These are phyloP conservation scores for Colletes gigas DNA, from an alignment of 1,140 invertebrate species.

Conservation along the genomic window DNA sequence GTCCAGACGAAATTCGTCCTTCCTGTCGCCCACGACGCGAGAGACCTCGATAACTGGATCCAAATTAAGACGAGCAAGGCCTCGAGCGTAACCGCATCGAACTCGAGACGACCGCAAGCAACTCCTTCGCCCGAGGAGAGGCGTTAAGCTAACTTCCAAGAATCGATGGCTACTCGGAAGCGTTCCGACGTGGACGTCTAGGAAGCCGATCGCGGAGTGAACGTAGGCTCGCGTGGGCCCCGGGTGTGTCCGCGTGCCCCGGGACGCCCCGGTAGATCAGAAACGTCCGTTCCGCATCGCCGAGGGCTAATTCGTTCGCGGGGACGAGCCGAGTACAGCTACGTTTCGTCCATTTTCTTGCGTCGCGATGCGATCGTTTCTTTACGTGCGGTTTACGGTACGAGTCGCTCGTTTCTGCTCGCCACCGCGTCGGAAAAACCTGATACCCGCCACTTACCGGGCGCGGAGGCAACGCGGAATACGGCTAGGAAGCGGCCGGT, in stretches of 20 bases:
- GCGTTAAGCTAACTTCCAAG: slow-evolving; percentile 49
- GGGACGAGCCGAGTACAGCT: slow-evolving; percentile 44
- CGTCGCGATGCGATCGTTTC: neutral
- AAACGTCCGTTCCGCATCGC: slow-evolving; percentile 59
- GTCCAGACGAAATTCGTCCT: too few relatives aligned
- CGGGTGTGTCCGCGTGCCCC: neutral
- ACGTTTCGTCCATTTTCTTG: slow-evolving; percentile 45
- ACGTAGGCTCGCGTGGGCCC: slow-evolving; percentile 38
- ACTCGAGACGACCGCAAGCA: neutral
- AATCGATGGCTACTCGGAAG: slow-evolving; percentile 38
- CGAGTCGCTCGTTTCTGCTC: slow-evolving; percentile 17
- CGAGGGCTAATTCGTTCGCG: slow-evolving; percentile 60
- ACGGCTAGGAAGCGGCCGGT: neutral
- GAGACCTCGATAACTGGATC: too few relatives aligned
- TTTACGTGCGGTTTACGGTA: slow-evolving; percentile 5
- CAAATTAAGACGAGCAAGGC: neutral
- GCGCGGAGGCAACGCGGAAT: slow-evolving; percentile 7
- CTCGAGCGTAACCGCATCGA: neutral
- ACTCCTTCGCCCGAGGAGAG: neutral
- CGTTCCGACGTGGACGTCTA: slow-evolving; percentile 19
- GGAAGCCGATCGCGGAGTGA: slow-evolving; percentile 37
- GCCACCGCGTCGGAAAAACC: slow-evolving; percentile 24
- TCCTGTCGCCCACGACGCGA: neutral
- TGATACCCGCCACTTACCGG: slow-evolving; percentile 26
- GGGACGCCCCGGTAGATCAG: slow-evolving; percentile 46